Base-by-base conservation (phyloP, 2,113 vertebrate genomes). In the Cairina moschata region DNA sequence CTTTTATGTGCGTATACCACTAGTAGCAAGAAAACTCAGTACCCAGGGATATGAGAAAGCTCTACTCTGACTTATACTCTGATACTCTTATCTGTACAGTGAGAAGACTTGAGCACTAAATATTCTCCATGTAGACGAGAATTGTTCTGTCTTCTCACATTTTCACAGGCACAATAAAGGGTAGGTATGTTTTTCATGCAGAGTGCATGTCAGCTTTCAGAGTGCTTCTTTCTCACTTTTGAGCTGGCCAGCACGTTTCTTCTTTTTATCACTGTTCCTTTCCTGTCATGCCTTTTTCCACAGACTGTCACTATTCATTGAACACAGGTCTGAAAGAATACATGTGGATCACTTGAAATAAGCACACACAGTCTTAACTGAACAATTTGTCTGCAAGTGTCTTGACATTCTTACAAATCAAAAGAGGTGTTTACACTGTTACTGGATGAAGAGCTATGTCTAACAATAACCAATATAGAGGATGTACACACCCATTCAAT, bases 181-280 rank as follows among this genome's bases (percentile, higher is more conserved):
- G 25, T 54, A 91, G 78, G 62, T 86, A 34, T 67, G 2, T 29
- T 93, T 94, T 72, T 81, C 42, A 83, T 42, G 40, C 48, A 28
- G 42, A 86, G 18, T 72, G 74, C 23, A 92, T 92, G 55, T 50
- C 42, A 89, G 50, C 17, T 72, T 88, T 78, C 73, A 50, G 69
- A 88, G n/a, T 42, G 80, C 77, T 83, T 56, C 16, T 26, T 88
- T 81, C 84, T 73, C 88, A 68, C 66, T 86, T 68, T 40, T 44
- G 25, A 91, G 83, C 59, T 68, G 93, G 90, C 56, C 83, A 93
- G 60, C n/a, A 71, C 26, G 73, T 85, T 58, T 92, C 60, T 92
- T 80, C 26, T 34, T 21, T 69, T 79, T 25, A 25, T 1, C 38
- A 46, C 50, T 77, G 40, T 54, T 79, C 28, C 54, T 92, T 88